A percentile compares a stretch with the other conserved stretches of the same genome.
Evolutionary conservation across 2,797 vertebrate species (phyloP).

Genomic region (Pseudopleuronectes americanus): DNA sequence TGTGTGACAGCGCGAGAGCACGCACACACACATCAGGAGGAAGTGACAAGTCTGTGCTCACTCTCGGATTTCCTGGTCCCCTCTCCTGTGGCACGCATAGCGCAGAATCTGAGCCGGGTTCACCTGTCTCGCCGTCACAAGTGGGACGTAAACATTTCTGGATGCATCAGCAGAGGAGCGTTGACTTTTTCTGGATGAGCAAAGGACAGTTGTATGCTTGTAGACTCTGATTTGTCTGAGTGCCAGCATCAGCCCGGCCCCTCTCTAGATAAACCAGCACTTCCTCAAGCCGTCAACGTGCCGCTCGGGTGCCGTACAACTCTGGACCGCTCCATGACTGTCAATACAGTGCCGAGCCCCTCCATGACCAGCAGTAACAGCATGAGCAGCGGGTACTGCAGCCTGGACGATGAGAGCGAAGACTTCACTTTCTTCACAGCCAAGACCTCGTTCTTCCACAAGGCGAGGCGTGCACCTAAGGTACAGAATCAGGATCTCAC

Average conservation of each 20-base stretch:
- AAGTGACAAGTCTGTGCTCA: constrained; percentile 75
- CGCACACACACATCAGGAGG: constrained; percentile 58
- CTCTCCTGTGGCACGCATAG: constrained; percentile 61
- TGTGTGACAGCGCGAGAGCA: constrained; percentile 45
- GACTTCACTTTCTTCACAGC: constrained; percentile 96
- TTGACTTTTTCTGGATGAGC: constrained; percentile 46
- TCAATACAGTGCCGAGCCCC: constrained; percentile 67
- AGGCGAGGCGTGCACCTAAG: constrained; percentile 74
- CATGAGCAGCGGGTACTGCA: constrained; percentile 99
- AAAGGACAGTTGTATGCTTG: constrained; percentile 15
- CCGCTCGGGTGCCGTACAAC: constrained; percentile 10
- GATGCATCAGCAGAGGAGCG: constrained; percentile 49
- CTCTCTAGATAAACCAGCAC: constrained; percentile 27
- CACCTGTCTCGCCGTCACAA: constrained; percentile 59
- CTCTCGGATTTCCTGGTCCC: constrained; percentile 74
- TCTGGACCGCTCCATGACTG: constrained; percentile 72
- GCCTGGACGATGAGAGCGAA: constrained; percentile 93
- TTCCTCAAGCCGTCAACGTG: constrained; percentile 50
- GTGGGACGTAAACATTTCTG: constrained; percentile 46
- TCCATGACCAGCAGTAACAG: constrained; percentile 93
- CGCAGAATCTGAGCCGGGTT: constrained; percentile 60
- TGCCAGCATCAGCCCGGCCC: constrained; percentile 18
- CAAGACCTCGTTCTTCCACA: constrained; percentile 93
- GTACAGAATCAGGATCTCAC: constrained; percentile 64
- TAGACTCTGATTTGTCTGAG: constrained; percentile 43